phyloP scores from a whole-genome alignment of 2,888 invertebrate species.

The Drosophila maculinotata region DNA sequence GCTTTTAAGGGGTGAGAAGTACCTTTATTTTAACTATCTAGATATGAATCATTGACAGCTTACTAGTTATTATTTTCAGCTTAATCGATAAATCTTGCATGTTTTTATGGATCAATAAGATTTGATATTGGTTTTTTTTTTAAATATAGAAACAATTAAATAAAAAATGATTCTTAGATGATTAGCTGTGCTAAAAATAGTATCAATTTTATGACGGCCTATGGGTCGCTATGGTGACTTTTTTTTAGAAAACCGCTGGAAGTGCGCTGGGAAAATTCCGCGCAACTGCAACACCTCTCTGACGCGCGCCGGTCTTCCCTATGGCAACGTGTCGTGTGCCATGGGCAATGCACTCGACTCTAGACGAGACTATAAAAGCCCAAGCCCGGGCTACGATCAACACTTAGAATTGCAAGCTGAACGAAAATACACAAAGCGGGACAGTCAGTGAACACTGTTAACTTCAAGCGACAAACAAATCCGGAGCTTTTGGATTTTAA shows the following conservation, averaged over 20 bases:
- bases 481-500: neutral
- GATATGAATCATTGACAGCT: no score
- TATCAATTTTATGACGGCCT: constrained; percentile 27
- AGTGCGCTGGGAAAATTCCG: constrained; percentile 63
- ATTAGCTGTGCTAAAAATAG: constrained; percentile 54
- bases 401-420: constrained; percentile 34
- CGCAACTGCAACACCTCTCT: constrained; percentile 8
- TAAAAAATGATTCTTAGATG: constrained; percentile 13
- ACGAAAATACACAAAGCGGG: constrained; percentile 18
- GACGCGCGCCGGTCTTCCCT: constrained; percentile 32
- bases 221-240: constrained; percentile 51
- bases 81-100: no score
- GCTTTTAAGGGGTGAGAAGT: no score
- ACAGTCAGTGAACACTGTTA: neutral
- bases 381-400: neutral
- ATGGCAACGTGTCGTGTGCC: constrained; percentile 56
- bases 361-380: constrained; percentile 57
- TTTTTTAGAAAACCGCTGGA: constrained; percentile 39
- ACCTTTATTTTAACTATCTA: no score
- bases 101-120: no score
- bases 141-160: neutral
- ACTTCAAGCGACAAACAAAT: neutral
- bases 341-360: constrained; percentile 34
- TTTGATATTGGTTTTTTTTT: no score
- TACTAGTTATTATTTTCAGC: no score